These are phyloP conservation scores for Stratiomys singularior DNA, from an alignment of 2,888 invertebrate genomes.

Conservation along the genomic window DNA sequence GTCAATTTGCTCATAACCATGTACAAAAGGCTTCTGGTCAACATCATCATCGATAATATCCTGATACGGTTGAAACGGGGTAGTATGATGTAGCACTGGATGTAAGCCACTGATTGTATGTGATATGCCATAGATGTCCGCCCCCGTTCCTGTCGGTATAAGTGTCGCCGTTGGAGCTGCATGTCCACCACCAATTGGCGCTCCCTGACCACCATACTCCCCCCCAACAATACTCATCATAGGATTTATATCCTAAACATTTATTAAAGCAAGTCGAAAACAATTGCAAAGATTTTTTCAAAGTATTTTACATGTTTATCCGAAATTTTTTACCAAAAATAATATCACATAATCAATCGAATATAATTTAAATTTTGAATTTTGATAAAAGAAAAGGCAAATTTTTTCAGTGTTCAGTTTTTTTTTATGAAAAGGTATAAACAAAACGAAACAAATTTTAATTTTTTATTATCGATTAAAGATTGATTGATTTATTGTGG, in stretches of 20 bases:
- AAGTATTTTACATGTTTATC: constrained; percentile 46
- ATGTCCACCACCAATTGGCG: constrained; percentile 55
- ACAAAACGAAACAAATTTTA: constrained; percentile 29
- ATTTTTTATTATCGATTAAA: constrained; percentile 39
- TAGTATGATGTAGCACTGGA: constrained; percentile 63
- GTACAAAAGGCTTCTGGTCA: constrained; percentile 54
- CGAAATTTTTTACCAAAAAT: constrained; percentile 36
- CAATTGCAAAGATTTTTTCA: constrained; percentile 23
- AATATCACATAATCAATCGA: constrained; percentile 4
- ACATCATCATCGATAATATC: constrained; percentile 60
- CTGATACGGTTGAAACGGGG: constrained; percentile 62
- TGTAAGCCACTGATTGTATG: constrained; percentile 61
- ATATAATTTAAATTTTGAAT: constrained; percentile 36
- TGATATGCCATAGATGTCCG: constrained; percentile 62
- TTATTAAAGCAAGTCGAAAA: constrained; percentile 36
- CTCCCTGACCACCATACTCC: constrained; percentile 64
- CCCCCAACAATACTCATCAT: constrained; percentile 66
- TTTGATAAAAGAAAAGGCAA: constrained; percentile 28
- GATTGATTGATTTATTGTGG: constrained; percentile 54
- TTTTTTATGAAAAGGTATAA: constrained; percentile 10
- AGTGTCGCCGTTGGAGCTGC: constrained; percentile 58
- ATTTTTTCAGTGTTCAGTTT: constrained; percentile 30
- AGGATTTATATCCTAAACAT: constrained; percentile 64
- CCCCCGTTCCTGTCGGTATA: constrained; percentile 58
- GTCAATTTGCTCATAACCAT: constrained; percentile 59